These are phyloP conservation scores for Dendronephthya gigantea DNA, from an alignment of 64 coral and sea anemone genomes.

Conservation along the genomic window DNA sequence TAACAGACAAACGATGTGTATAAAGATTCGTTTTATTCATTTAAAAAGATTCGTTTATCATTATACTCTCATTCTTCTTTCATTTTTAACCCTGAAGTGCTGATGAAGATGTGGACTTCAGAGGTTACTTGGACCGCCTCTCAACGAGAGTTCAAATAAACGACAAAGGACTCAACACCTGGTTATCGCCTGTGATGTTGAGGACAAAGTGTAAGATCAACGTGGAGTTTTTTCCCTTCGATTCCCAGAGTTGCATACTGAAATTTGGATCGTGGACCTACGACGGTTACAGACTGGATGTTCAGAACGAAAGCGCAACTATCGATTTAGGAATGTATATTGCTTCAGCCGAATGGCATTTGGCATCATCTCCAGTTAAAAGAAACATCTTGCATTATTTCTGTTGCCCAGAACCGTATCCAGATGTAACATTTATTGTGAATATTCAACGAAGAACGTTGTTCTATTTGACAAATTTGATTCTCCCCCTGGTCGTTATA, in stretches of 20 bases:
- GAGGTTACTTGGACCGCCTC: constrained; percentile 74
- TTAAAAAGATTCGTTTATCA: not conserved
- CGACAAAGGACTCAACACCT: constrained; percentile 59
- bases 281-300: constrained; percentile 69
- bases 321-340: constrained; percentile 67
- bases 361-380: not conserved
- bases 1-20: too few species aligned
- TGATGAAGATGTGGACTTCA: constrained; percentile 72
- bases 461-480: constrained; percentile 96
- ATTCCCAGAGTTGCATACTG: constrained; percentile 75
- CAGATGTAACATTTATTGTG: constrained; percentile 51
- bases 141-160: constrained; percentile 52
- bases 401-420: constrained; percentile 9
- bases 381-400: not conserved
- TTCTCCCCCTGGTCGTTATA: constrained; percentile 88
- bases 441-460: constrained; percentile 70
- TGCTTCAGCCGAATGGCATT: constrained; percentile 66
- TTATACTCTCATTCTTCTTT: not conserved
- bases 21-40: too few species aligned
- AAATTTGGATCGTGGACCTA: constrained; percentile 99
- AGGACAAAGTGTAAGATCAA: constrained; percentile 90
- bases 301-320: constrained; percentile 56
- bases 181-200: constrained; percentile 67
- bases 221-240: constrained; percentile 81
- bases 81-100: constrained; percentile 34